These are phyloP conservation scores for Stratiolaelaps scimitus DNA, from an alignment of 1,140 invertebrate genomes.

Conservation along the genomic window DNA sequence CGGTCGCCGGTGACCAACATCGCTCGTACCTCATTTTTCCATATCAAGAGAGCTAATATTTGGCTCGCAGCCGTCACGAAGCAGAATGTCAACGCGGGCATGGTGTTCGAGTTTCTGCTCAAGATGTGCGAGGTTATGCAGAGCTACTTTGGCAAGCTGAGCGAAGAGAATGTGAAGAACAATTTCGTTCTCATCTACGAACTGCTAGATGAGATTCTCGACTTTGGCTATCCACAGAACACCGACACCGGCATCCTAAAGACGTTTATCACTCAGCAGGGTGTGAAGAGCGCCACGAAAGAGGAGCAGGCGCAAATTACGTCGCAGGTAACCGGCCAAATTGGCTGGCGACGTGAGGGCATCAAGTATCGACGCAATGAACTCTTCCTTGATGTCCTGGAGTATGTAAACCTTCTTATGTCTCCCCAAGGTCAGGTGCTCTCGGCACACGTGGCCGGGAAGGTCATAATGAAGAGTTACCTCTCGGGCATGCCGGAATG, in stretches of 20 bases:
- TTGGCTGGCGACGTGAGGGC: conserved; percentile 98
- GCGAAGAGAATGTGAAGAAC: conserved; percentile 99
- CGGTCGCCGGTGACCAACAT: conserved; percentile 98
- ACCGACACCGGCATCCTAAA: conserved; percentile 98
- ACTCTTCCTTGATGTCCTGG: conserved; percentile 94
- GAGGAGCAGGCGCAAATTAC: conserved; percentile 99
- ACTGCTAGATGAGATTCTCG: conserved; percentile 94
- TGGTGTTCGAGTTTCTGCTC: conserved; percentile 99
- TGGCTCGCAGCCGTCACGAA: conserved; percentile 98
- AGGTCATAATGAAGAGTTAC: conserved; percentile 99
- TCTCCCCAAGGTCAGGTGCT: conserved; percentile 98
- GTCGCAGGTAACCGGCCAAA: conserved; percentile 60
- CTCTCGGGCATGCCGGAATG: conserved; percentile 99
- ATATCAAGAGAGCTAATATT: conserved; percentile 96
- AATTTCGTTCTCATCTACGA: conserved; percentile 99
- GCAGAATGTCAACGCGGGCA: conserved; percentile 99
- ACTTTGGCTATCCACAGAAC: conserved; percentile 99
- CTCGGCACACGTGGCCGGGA: conserved; percentile 96
- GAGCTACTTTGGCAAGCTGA: conserved; percentile 98
- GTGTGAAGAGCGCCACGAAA: conserved; percentile 95
- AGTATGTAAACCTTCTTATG: conserved; percentile 98
- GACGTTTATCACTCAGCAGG: conserved; percentile 98
- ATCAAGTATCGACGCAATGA: conserved; percentile 99
- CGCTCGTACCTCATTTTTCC: conserved; percentile 95
- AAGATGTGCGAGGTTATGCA: conserved; percentile 99